Percentiles rank a stretch among this genome's conserved stretches.
These are phyloP conservation scores for Drosophila mimetica DNA, from an alignment of 2,888 invertebrate species.

Conservation along the genomic window DNA sequence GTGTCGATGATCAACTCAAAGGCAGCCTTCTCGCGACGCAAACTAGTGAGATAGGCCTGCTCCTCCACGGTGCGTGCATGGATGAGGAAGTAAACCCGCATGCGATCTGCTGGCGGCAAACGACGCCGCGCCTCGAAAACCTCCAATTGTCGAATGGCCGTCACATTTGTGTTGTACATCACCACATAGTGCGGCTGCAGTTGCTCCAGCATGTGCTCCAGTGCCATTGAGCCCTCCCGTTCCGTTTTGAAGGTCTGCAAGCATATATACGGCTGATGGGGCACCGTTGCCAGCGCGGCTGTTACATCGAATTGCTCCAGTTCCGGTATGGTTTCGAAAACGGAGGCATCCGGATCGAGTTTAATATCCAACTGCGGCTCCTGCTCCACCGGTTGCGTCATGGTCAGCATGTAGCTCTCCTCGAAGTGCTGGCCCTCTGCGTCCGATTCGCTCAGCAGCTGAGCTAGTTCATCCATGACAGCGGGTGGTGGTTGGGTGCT, in stretches of 20 bases:
- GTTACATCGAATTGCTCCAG: constrained; percentile 89
- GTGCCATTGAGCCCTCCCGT: constrained; percentile 88
- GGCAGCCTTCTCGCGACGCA: constrained; percentile 96
- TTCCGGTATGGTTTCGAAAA: constrained; percentile 89
- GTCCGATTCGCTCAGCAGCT: constrained; percentile 76
- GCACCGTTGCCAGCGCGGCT: constrained; percentile 84
- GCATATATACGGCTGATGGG: constrained; percentile 87
- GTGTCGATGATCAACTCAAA: constrained; percentile 96
- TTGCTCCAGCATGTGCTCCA: constrained; percentile 89
- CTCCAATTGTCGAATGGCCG: constrained; percentile 95
- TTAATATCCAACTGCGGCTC: background rate
- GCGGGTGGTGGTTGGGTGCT: constrained; percentile 7
- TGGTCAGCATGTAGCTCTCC: constrained; percentile 89
- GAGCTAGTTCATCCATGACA: constrained; percentile 73
- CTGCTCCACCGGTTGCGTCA: constrained; percentile 86
- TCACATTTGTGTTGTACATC: constrained; percentile 95
- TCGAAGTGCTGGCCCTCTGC: constrained; percentile 85
- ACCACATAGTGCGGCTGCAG: constrained; percentile 92
- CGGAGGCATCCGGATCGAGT: constrained; percentile 64
- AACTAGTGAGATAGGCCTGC: constrained; percentile 95
- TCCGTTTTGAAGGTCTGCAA: constrained; percentile 92
- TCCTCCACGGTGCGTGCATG: constrained; percentile 98
- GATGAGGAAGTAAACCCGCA: constrained; percentile 94
- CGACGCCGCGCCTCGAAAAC: constrained; percentile 89
- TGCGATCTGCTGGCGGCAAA: constrained; percentile 84